Evolutionary conservation across 2,888 invertebrate species (phyloP).

Genomic region (Drosophila vallismaia): DNA sequence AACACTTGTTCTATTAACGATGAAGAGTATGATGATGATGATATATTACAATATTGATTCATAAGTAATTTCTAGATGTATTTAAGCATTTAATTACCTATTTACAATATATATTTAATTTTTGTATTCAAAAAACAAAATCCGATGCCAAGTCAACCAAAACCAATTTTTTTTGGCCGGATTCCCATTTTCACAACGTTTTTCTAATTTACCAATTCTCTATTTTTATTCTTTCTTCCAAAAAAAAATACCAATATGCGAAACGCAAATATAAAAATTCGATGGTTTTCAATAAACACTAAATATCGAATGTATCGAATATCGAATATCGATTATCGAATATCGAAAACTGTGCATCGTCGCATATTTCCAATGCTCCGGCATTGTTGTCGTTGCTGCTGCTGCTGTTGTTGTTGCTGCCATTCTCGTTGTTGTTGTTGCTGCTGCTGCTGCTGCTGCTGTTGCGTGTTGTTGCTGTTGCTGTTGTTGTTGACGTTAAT

Average conservation of each 20-base stretch:
- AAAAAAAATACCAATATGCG: slow-evolving; percentile 47
- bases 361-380: slow-evolving; percentile 61
- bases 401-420: slow-evolving; percentile 41
- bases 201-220: slow-evolving; percentile 81
- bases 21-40: slow-evolving; percentile 71
- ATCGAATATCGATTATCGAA: slow-evolving; percentile 49
- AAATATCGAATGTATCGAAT: slow-evolving; percentile 29
- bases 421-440: slow-evolving; percentile 29
- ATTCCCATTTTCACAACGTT: slow-evolving; percentile 28
- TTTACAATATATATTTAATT: slow-evolving; percentile 33
- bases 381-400: slow-evolving; percentile 30
- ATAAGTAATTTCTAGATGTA: slow-evolving; percentile 63
- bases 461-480: slow-evolving; percentile 40
- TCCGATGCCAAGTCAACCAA: slow-evolving; percentile 27
- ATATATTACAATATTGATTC: slow-evolving; percentile 38
- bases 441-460: slow-evolving; percentile 42
- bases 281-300: slow-evolving; percentile 68
- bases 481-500: slow-evolving; percentile 42
- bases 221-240: slow-evolving; percentile 83
- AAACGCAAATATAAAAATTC: slow-evolving; percentile 47
- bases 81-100: slow-evolving; percentile 69
- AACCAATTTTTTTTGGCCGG: slow-evolving; percentile 24
- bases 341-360: slow-evolving; percentile 27
- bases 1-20: slow-evolving; percentile 71
- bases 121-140: slow-evolving; percentile 32